Percentiles rank a stretch among this genome's conserved stretches.
Evolutionary conservation across 2,113 vertebrate species (phyloP).

Genomic region (Ciconia stormi): DNA sequence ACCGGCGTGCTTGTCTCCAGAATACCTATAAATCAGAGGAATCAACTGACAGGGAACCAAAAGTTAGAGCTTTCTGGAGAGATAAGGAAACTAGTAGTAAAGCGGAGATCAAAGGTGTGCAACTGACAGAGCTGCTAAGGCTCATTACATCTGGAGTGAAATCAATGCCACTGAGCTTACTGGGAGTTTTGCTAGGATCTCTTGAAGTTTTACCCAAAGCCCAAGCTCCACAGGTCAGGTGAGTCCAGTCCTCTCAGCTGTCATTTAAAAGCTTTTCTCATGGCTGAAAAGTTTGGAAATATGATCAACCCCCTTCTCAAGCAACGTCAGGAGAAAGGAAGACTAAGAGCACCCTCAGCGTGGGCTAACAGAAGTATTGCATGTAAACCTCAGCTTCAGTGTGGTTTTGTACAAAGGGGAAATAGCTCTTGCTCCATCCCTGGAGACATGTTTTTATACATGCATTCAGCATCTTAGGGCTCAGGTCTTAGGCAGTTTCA

Average conservation of each 20-base stretch:
- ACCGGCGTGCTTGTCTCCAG: accelerated
- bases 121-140: conserved; percentile 31
- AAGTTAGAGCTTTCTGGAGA: neutral
- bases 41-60: neutral
- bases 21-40: neutral
- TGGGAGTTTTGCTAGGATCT: neutral
- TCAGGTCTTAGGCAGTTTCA: neutral
- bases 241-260: neutral
- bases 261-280: neutral
- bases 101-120: conserved; percentile 29
- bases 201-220: neutral
- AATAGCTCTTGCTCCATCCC: neutral
- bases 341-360: neutral
- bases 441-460: neutral
- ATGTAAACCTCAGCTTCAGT: accelerated
- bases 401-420: neutral
- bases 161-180: conserved; percentile 9
- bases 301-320: neutral
- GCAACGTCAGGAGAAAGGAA: accelerated
- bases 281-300: neutral
- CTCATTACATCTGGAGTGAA: neutral
- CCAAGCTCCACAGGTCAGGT: neutral
- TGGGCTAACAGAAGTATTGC: accelerated
- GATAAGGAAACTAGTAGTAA: neutral
- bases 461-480: neutral